Evolutionary conservation across 1,140 invertebrate genomes (phyloP), one percentile per base, ranked within the genome.

Genomic region (Drosophila auraria): DNA sequence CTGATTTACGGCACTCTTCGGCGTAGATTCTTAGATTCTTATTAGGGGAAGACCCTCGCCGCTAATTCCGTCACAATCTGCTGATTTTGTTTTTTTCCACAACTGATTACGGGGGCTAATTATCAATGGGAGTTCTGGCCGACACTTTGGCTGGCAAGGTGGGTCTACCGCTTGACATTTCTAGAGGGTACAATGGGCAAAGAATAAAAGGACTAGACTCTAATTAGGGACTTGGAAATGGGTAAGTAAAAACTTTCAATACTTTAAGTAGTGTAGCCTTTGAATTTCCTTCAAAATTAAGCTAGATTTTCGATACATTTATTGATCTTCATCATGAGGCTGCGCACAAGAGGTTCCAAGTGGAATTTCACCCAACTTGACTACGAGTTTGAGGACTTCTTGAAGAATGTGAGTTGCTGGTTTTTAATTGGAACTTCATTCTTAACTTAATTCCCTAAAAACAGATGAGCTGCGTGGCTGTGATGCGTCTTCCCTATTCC

Each of bases 1-100:
- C 38, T 53, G 38, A 73, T 73, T 73, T 73, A 73, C 70, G 36
- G 17, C 30, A 12, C 40, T 11, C 25, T 4, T 17, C 27, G 25
- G 3, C 17, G 2, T 3, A 36, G 30, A 49, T 40, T 11, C 66
- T 25, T 40, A 30, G 47, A 38, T 51, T 61, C 40, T 14, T 42
- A 44, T 61, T 53, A 23, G 70, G 70, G 70, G 68, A 73, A 73
- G 38, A 73, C 69, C 70, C 70, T 60, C 23, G 7, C 38, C 20
- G 11, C 6, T 6, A 25, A 33, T 53, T 25, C 17, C 36, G 45
- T 60, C 54, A n/a, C 47, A 53, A 42, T 60, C 42, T 11, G 25
- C 27, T 9, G 27, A 44, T 11, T 38, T 54, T 69, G 47, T 69
- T 69, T 71, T 69, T 69, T 71, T 54, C 23, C 17, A 17, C 15